phyloP scores from a whole-genome alignment of 2,113 vertebrate genomes.

The Capreolus pygargus region DNA sequence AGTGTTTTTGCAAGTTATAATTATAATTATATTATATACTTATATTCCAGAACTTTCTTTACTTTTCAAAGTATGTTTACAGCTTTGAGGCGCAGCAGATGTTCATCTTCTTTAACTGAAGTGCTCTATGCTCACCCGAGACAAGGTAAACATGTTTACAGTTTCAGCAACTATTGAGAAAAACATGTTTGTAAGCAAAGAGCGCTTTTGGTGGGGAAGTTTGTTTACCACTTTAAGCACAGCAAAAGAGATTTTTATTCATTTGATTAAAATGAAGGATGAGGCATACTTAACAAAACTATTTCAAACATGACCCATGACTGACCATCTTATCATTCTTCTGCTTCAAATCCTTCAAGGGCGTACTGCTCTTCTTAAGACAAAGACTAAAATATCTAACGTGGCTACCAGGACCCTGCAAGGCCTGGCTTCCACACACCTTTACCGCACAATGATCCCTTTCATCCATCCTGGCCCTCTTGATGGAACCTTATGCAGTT shows the following conservation, averaged over 20 bases:
- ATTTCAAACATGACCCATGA: background rate
- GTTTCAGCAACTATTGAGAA: background rate
- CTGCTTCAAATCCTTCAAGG: background rate
- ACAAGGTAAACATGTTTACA: background rate
- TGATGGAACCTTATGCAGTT: background rate
- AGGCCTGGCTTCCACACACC: background rate
- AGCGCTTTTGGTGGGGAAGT: background rate
- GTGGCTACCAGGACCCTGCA: background rate
- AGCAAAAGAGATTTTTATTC: background rate
- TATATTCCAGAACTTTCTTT: background rate
- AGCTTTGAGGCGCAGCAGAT: background rate
- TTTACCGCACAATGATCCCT: background rate
- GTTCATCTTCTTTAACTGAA: background rate
- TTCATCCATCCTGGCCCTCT: background rate
- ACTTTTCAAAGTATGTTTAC: background rate
- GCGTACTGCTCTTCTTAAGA: background rate
- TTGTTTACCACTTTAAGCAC: background rate
- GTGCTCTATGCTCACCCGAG: background rate
- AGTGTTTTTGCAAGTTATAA: background rate
- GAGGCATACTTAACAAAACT: background rate
- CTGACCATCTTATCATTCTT: background rate
- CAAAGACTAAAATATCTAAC: background rate
- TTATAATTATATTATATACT: too few species aligned
- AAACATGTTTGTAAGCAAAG: background rate
- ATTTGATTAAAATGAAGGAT: background rate